A percentile compares a stretch with the other conserved stretches of the same genome.
Conservation (phyloP, 2,888 invertebrate species). For the Parnassius mnemosyne region DNA sequence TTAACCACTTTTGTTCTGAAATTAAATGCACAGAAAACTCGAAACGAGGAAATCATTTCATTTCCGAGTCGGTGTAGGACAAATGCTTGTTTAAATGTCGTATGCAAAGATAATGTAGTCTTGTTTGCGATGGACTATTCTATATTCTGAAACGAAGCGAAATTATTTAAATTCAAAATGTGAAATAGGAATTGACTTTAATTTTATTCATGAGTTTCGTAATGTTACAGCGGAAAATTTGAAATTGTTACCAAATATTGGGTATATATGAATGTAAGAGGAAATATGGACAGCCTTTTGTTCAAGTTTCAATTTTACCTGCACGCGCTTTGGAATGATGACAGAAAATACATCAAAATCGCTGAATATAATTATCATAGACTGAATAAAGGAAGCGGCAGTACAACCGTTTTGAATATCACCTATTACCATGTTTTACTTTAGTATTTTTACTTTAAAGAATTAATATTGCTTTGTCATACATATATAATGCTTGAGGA, state of each 20-base stretch:
- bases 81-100: conserved; percentile 8
- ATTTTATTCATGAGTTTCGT: conserved; percentile 7
- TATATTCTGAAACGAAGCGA: not conserved
- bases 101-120: conserved; percentile 8
- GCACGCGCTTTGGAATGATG: no score
- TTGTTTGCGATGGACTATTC: conserved; percentile 1
- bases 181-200: not conserved
- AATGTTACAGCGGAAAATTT: not conserved
- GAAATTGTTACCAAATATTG: not conserved
- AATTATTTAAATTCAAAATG: conserved; percentile 3
- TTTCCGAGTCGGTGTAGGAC: conserved; percentile 11
- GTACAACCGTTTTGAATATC: no score
- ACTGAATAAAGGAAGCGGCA: no score
- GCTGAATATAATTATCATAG: no score
- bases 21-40: conserved; percentile 15
- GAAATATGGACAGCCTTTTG: no score
- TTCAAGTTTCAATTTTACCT: no score
- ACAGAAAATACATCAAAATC: no score
- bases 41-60: conserved; percentile 16
- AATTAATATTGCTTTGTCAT: no score
- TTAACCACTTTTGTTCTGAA: conserved; percentile 11
- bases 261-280: no score
- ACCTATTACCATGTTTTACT: no score
- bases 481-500: no score
- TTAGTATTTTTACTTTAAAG: no score